A percentile compares a stretch with the other conserved stretches of the same genome.
Conservation (phyloP, 2,888 invertebrate species). For the Monochamus alternatus region DNA sequence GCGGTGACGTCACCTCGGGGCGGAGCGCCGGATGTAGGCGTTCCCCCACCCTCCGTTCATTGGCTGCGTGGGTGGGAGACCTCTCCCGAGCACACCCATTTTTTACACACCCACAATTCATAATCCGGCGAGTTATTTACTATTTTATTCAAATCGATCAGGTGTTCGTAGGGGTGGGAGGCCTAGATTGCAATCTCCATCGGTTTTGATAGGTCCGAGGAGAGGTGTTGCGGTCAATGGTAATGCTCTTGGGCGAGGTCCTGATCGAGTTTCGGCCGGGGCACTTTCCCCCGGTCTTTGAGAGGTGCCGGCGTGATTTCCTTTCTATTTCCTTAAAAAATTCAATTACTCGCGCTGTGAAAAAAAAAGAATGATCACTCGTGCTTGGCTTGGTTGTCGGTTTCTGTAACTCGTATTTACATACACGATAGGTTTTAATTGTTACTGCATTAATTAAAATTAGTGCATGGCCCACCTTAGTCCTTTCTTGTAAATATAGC, state of each 20-base stretch:
- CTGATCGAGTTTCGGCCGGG: neutral
- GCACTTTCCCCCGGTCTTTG: neutral
- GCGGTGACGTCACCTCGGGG: conserved; percentile 62
- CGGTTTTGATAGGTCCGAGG: conserved; percentile 9
- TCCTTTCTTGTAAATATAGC: no score
- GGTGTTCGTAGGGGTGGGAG: neutral
- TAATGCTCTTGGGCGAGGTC: neutral
- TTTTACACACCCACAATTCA: conserved; percentile 50
- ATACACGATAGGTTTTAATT: no score
- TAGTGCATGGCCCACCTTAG: no score
- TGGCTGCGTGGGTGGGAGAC: conserved; percentile 65
- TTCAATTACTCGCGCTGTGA: neutral
- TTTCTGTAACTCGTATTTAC: no score
- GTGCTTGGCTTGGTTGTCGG: no score
- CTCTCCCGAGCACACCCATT: conserved; percentile 56
- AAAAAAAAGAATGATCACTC: no score
- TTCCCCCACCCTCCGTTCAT: conserved; percentile 57
- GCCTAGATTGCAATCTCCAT: neutral
- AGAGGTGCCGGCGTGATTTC: neutral
- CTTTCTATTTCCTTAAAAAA: neutral
- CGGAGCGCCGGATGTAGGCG: conserved; percentile 60
- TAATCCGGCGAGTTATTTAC: conserved; percentile 31
- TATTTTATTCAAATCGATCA: conserved; percentile 40
- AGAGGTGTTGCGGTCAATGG: neutral
- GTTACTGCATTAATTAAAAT: no score